phyloP scores from a whole-genome alignment of 2,888 invertebrate genomes.

The Aspidapion aeneum region DNA sequence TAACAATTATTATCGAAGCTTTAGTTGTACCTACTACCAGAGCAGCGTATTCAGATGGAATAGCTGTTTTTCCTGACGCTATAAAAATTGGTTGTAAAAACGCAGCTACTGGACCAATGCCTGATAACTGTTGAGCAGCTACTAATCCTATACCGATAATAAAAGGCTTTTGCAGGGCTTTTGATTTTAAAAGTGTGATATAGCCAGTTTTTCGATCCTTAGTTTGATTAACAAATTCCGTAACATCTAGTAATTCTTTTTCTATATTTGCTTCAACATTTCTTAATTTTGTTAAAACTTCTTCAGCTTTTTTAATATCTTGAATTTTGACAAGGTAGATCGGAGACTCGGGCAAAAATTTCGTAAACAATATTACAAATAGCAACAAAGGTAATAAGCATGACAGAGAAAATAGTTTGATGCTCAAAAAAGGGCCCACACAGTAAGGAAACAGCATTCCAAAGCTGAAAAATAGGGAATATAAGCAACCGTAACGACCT shows the following conservation, averaged over 20 bases:
- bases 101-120: slow-evolving; percentile 76
- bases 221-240: slow-evolving; percentile 16
- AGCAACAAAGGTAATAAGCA: slow-evolving; percentile 27
- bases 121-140: slow-evolving; percentile 78
- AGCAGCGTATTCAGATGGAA: slow-evolving; percentile 61
- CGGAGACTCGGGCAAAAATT: slow-evolving; percentile 34
- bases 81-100: slow-evolving; percentile 69
- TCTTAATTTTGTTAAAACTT: slow-evolving; percentile 42
- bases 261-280: slow-evolving; percentile 16
- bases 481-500: slow-evolving; percentile 63
- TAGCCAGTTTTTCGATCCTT: slow-evolving; percentile 18
- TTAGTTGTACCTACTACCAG: slow-evolving; percentile 77
- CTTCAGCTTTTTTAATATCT: slow-evolving; percentile 56
- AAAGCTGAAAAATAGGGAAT: slow-evolving; percentile 26
- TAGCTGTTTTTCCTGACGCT: slow-evolving; percentile 58
- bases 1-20: slow-evolving; percentile 62
- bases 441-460: slow-evolving; percentile 31
- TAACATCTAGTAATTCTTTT: slow-evolving; percentile 20
- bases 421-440: slow-evolving; percentile 30
- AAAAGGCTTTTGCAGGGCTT: slow-evolving; percentile 51
- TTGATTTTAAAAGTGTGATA: slow-evolving; percentile 21
- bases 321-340: slow-evolving; percentile 44
- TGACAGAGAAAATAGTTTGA: slow-evolving; percentile 28
- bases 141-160: slow-evolving; percentile 69
- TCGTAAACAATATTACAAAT: slow-evolving; percentile 28